phyloP scores from a whole-genome alignment of 2,888 invertebrate species.

The Resseliella maxima region DNA sequence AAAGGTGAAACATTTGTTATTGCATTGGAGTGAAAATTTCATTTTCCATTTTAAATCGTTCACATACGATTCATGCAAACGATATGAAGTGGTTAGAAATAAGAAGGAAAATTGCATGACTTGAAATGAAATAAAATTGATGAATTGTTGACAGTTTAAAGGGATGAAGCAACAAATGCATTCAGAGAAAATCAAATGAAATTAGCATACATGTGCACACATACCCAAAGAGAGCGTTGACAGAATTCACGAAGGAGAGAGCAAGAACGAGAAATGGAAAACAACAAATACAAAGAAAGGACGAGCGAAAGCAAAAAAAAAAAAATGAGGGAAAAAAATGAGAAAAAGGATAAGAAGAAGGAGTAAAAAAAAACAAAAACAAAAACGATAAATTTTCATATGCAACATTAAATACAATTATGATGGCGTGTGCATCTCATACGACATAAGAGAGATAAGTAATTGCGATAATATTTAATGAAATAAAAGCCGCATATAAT shows the following conservation, averaged over 20 bases:
- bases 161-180: background rate
- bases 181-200: background rate
- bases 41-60: background rate
- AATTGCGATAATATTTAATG: conserved; percentile 19
- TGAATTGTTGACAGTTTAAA: background rate
- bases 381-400: conserved; percentile 8
- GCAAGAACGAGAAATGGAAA: too few species aligned
- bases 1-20: too few species aligned
- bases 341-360: too few species aligned
- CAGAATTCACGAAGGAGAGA: too few species aligned
- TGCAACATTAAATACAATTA: conserved; percentile 34
- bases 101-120: background rate
- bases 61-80: background rate
- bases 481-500: conserved; percentile 2
- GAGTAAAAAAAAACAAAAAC: too few species aligned
- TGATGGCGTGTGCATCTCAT: background rate
- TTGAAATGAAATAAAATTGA: background rate
- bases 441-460: background rate
- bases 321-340: too few species aligned
- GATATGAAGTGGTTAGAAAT: background rate
- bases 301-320: too few species aligned
- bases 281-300: too few species aligned
- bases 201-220: background rate
- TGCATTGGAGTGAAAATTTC: too few species aligned
- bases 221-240: background rate